Evolutionary conservation across 2,888 invertebrate genomes (phyloP).

Genomic region (Scaptomyza parva): DNA sequence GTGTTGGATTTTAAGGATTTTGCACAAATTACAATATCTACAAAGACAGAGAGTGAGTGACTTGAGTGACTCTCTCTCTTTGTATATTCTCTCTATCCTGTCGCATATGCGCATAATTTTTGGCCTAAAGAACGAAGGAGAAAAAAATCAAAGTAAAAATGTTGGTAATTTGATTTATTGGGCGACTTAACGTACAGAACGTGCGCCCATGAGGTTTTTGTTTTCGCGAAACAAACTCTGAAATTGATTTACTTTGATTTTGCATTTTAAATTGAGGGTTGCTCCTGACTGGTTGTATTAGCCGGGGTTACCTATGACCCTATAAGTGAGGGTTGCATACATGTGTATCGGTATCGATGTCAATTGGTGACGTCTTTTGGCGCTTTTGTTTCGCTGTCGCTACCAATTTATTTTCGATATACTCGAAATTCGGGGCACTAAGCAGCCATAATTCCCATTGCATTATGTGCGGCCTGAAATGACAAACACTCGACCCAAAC

Average conservation of each 20-base stretch:
- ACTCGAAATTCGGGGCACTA: slow-evolving; percentile 48
- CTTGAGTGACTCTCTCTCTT: slow-evolving; percentile 23
- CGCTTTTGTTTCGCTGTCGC: slow-evolving; percentile 74
- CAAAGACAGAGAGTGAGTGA: slow-evolving; percentile 5
- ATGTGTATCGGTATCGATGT: slow-evolving; percentile 49
- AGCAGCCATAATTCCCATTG: slow-evolving; percentile 77
- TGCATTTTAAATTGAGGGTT: slow-evolving; percentile 78
- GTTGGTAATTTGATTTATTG: slow-evolving; percentile 80
- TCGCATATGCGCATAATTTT: slow-evolving; percentile 75
- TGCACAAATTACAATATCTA: slow-evolving; percentile 71
- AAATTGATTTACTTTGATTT: slow-evolving; percentile 84
- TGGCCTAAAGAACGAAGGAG: slow-evolving; percentile 12
- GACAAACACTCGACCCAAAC: slow-evolving; percentile 62
- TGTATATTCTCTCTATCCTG: slow-evolving; percentile 30
- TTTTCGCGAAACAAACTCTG: slow-evolving; percentile 55
- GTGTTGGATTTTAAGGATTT: slow-evolving; percentile 74
- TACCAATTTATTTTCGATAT: slow-evolving; percentile 75
- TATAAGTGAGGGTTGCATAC: slow-evolving; percentile 29
- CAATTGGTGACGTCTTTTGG: slow-evolving; percentile 71
- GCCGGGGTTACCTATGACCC: slow-evolving; percentile 38
- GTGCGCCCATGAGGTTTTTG: slow-evolving; percentile 50
- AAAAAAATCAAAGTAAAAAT: slow-evolving; percentile 49
- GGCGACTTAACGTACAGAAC: slow-evolving; percentile 72
- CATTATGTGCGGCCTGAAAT: slow-evolving; percentile 65
- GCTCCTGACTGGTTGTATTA: slow-evolving; percentile 52